Evolutionary conservation across 64 coral and sea anemone genomes (phyloP).

Genomic region (Porites lutea): DNA sequence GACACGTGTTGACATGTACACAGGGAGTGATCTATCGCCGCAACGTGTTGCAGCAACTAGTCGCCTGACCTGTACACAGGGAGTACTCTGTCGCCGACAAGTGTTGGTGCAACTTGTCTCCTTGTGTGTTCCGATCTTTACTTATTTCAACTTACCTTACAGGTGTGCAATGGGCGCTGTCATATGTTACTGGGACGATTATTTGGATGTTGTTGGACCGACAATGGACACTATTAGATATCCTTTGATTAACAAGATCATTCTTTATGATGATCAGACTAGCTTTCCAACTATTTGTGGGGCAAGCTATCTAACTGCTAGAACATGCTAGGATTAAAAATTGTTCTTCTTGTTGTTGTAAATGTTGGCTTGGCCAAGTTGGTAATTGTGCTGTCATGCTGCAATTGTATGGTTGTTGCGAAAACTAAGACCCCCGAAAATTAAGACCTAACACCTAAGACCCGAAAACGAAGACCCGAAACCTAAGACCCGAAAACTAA

Average conservation of each 20-base stretch:
- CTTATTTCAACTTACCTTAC: not conserved
- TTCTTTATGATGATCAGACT: too few species aligned
- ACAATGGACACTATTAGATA: slow-evolving; percentile 87
- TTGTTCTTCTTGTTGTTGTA: too few species aligned
- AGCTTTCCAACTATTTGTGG: too few species aligned
- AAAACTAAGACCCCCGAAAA: slow-evolving; percentile 5
- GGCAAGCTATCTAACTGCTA: too few species aligned
- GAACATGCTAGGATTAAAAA: too few species aligned
- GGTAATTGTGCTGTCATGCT: not conserved
- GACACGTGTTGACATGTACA: too few species aligned
- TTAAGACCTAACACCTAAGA: not conserved
- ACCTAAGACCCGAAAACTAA: slow-evolving; percentile 32
- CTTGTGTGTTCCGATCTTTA: not conserved
- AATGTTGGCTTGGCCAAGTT: too few species aligned
- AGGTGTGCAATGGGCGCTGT: slow-evolving; percentile 97
- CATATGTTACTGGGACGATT: slow-evolving; percentile 97
- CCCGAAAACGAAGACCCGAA: slow-evolving; percentile 17
- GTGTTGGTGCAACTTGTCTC: not conserved
- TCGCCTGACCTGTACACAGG: too few species aligned
- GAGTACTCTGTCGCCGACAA: too few species aligned
- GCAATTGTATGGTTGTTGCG: not conserved
- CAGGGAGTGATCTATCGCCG: too few species aligned
- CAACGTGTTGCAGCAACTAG: too few species aligned
- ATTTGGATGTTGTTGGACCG: slow-evolving; percentile 92
- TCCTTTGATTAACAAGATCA: slow-evolving; percentile 59